Conservation (phyloP, 2,113 vertebrate species). For the Trachemys scripta region DNA sequence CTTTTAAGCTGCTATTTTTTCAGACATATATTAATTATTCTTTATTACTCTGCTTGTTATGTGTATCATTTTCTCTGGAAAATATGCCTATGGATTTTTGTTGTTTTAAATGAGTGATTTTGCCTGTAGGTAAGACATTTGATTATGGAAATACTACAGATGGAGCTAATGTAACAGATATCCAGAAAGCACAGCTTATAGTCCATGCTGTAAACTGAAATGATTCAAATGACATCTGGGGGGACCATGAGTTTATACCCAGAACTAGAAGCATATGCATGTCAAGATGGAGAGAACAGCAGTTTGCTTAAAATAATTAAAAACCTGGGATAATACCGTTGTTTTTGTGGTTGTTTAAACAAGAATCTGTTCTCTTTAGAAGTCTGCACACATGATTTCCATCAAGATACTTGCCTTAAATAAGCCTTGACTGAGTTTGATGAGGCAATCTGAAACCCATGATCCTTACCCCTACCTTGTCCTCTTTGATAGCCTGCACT, state of each 20-base stretch:
- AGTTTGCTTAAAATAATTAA: not conserved
- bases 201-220: not conserved
- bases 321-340: not conserved
- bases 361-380: constrained; percentile 10
- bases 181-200: not conserved
- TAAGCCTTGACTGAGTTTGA: constrained; percentile 50
- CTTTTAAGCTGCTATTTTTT: not conserved
- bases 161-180: not conserved
- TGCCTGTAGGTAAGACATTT: not conserved
- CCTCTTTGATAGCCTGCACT: constrained; percentile 50
- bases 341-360: constrained; percentile 17
- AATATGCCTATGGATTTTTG: not conserved
- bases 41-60: not conserved
- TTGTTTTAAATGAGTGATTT: not conserved
- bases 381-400: not conserved
- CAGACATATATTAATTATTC: not conserved
- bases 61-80: not conserved
- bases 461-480: constrained; percentile 40
- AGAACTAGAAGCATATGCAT: not conserved
- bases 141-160: not conserved
- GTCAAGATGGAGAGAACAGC: not conserved
- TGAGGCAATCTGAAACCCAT: constrained; percentile 50
- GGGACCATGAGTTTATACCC: not conserved
- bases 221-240: not conserved
- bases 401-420: constrained; percentile 47